Percentiles rank a stretch among this genome's conserved stretches.
Conservation (phyloP, 2,113 vertebrate species). For the Synodontis membranacea region DNA sequence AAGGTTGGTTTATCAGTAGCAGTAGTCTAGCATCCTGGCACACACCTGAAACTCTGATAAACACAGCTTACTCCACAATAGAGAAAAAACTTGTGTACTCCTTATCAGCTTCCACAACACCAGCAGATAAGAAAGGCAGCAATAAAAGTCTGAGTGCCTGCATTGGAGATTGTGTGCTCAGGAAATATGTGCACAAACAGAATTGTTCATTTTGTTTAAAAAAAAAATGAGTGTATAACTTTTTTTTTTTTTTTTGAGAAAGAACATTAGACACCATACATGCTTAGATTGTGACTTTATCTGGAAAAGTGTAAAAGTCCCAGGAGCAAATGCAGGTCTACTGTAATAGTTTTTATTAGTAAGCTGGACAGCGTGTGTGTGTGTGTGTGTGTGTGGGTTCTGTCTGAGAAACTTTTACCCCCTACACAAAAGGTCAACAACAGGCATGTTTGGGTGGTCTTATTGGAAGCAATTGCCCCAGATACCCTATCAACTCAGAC, state of each 20-base stretch:
- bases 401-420: conserved; percentile 14
- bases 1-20: conserved; percentile 24
- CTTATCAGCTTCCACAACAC: conserved; percentile 16
- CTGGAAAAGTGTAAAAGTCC: neutral
- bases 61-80: neutral
- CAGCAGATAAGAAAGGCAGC: conserved; percentile 25
- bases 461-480: conserved; percentile 38
- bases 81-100: conserved; percentile 32
- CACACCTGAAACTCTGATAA: conserved; percentile 30
- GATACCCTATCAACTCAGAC: conserved; percentile 30
- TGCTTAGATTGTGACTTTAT: neutral
- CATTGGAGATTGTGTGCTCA: neutral
- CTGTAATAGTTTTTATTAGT: neutral
- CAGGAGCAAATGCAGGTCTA: neutral
- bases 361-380: neutral
- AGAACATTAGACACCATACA: neutral
- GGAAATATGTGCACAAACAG: neutral
- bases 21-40: conserved; percentile 17
- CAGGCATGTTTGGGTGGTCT: conserved; percentile 41
- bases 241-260: neutral
- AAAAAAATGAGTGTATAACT: neutral
- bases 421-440: neutral
- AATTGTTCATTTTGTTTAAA: neutral
- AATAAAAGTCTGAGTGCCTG: conserved; percentile 1
- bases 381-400: neutral